Evolutionary conservation across 2,797 vertebrate genomes (phyloP).

Genomic region (Megalops cyprinoides): DNA sequence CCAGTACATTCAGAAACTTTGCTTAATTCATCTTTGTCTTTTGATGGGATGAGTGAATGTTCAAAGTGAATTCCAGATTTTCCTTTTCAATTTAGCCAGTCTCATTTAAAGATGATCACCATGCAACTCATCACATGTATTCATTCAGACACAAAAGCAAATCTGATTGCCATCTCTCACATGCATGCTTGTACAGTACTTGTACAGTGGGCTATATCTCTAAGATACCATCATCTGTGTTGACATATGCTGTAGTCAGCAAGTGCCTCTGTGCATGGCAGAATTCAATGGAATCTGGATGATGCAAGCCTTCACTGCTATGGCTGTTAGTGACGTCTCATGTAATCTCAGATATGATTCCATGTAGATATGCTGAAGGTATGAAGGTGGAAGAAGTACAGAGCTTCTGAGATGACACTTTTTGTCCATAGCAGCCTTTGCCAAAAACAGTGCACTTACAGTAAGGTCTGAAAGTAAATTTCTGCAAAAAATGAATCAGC

Average conservation of each 20-base stretch:
- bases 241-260: neutral
- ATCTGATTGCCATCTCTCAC: neutral
- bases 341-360: too few relatives aligned
- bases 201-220: neutral
- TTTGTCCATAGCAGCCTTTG: too few relatives aligned
- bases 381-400: too few relatives aligned
- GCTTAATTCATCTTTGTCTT: neutral
- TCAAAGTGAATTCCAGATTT: neutral
- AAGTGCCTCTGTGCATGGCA: neutral
- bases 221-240: neutral
- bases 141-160: neutral
- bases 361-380: too few relatives aligned
- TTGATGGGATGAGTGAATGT: neutral
- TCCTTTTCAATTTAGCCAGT: neutral
- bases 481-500: too few relatives aligned
- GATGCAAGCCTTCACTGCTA: neutral
- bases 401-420: too few relatives aligned
- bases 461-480: too few relatives aligned
- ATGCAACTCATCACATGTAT: neutral
- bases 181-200: neutral
- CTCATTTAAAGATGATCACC: neutral
- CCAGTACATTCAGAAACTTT: neutral
- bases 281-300: neutral
- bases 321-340: too few relatives aligned
- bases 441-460: too few relatives aligned